Conservation (phyloP, 2,888 invertebrate species). For the Lordiphosa andalusiaca region DNA sequence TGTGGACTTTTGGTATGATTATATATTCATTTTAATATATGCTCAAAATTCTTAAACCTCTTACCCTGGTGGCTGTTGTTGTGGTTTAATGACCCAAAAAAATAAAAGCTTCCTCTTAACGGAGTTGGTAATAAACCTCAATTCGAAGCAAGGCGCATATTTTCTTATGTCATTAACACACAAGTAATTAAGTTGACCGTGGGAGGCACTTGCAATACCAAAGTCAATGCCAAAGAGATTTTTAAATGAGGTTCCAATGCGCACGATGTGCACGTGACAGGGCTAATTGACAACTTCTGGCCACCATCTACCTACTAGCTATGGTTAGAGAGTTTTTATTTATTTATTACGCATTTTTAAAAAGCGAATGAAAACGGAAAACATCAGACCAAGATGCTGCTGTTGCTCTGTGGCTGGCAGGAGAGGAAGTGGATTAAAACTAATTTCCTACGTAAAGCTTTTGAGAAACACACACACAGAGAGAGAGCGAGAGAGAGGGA, state of each 20-base stretch:
- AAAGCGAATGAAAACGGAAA: conserved; percentile 24
- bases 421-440: conserved; percentile 68
- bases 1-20: conserved; percentile 9
- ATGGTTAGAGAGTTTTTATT: conserved; percentile 43
- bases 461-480: conserved; percentile 21
- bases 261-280: conserved; percentile 31
- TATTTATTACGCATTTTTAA: conserved; percentile 68
- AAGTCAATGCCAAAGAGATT: conserved; percentile 34
- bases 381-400: conserved; percentile 28
- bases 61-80: too few species aligned
- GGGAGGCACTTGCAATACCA: background rate
- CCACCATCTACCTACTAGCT: background rate
- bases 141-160: background rate
- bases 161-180: conserved; percentile 6
- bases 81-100: conserved; percentile 5
- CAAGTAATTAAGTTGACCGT: background rate
- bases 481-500: conserved; percentile 5
- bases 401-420: conserved; percentile 8
- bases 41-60: background rate
- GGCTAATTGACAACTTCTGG: conserved; percentile 27
- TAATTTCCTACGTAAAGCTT: conserved; percentile 63
- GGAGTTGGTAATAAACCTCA: conserved; percentile 9
- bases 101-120: conserved; percentile 2
- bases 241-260: conserved; percentile 32
- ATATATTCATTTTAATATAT: background rate